Evolutionary conservation across 2,888 invertebrate species (phyloP).

Genomic region (Diloba caeruleocephala): DNA sequence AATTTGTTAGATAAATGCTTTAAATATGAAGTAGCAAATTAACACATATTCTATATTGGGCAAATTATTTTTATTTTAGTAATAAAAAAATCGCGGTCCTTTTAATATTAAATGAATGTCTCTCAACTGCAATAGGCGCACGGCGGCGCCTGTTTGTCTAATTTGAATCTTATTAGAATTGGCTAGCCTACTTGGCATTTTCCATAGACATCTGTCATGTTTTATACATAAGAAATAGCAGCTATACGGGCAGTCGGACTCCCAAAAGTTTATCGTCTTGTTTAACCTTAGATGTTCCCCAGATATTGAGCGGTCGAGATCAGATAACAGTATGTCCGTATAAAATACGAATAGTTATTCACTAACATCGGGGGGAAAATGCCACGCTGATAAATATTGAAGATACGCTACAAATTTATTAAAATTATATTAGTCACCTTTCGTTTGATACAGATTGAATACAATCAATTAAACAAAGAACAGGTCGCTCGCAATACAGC

Average conservation of each 20-base stretch:
- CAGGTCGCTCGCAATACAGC: too few relatives aligned
- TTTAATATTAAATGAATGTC: conserved; percentile 41
- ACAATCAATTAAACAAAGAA: conserved; percentile 1
- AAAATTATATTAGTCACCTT: too few relatives aligned
- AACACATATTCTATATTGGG: conserved; percentile 28
- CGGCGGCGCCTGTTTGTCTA: conserved; percentile 49
- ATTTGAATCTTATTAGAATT: conserved; percentile 32
- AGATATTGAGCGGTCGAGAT: too few relatives aligned
- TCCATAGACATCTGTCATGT: conserved; percentile 2
- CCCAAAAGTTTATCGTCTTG: background rate
- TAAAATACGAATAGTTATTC: too few relatives aligned
- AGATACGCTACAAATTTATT: too few relatives aligned
- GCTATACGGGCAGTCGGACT: background rate
- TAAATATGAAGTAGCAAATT: conserved; percentile 65
- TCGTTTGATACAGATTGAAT: too few relatives aligned
- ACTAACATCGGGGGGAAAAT: too few relatives aligned
- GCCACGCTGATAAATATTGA: too few relatives aligned
- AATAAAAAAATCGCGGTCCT: conserved; percentile 21
- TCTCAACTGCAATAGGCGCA: conserved; percentile 2
- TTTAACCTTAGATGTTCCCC: too few relatives aligned
- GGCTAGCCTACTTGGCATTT: conserved; percentile 13
- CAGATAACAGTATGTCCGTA: too few relatives aligned
- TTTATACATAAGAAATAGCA: background rate
- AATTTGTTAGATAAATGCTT: conserved; percentile 81
- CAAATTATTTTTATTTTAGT: conserved; percentile 40